Percentiles rank a stretch among this genome's conserved stretches.
These are phyloP conservation scores for Diphyllodes magnificus DNA, from an alignment of 2,113 vertebrate genomes.

Conservation along the genomic window DNA sequence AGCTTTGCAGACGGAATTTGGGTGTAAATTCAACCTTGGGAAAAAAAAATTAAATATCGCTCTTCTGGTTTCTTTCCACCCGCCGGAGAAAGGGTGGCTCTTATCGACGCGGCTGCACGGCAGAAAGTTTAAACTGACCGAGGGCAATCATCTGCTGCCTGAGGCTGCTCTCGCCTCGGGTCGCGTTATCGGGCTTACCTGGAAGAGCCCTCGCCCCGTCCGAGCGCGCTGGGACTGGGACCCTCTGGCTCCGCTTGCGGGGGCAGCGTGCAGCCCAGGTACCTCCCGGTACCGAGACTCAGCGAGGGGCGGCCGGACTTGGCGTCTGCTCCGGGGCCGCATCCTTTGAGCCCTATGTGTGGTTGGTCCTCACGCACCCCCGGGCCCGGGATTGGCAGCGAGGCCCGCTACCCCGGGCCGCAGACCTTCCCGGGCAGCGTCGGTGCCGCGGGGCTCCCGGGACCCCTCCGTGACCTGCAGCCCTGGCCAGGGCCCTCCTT, in stretches of 20 bases:
- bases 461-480: neutral
- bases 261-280: neutral
- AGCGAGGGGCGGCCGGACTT: neutral
- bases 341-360: neutral
- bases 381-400: too few species aligned
- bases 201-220: neutral
- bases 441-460: neutral
- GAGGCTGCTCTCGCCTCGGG: neutral
- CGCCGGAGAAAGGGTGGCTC: neutral
- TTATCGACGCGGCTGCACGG: neutral
- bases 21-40: neutral
- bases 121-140: slow-evolving; percentile 8
- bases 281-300: neutral
- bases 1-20: neutral
- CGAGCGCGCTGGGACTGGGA: neutral
- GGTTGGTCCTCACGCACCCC: neutral
- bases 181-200: neutral
- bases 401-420: neutral
- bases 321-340: neutral
- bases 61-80: neutral
- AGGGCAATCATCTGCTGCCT: neutral
- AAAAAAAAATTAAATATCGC: neutral
- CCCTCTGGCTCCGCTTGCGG: neutral
- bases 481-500: neutral
- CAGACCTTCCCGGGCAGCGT: neutral